Base-by-base conservation (phyloP, 1,140 invertebrate genomes). In the Apolygus lucorum region DNA sequence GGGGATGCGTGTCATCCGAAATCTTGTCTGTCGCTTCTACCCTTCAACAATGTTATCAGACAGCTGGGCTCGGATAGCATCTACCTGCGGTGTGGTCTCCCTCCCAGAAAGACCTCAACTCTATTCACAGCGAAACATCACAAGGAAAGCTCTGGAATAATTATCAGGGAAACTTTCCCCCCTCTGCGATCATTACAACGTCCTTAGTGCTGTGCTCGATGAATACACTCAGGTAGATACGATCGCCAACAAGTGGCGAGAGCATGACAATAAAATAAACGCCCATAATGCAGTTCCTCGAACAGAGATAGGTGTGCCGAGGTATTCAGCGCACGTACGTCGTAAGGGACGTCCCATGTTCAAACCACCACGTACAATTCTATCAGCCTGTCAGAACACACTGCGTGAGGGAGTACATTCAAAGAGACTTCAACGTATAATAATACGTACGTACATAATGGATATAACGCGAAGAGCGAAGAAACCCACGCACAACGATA, bases 171-270 rank as follows among this genome's bases (percentile, higher is more conserved):
- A 4, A 42, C 17, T 17, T 4, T 8, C 34, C 34, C 17, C 34
- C 34, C 34, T 59, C 54, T 59, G 13, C 54, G 34, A 59, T 59
- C 54, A 59, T 59, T 59, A 59, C 54, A 59, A 59, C 22, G 13
- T 59, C 54, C 22, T 59, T 24, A 59, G 34, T 4, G 54, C 22
- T 59, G 22, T 24, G 54, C 54, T 4, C 22, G 4, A 11, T 14
- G 54, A 59, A 59, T 59, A 59, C 54, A 4, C 34, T 42, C 34
- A 42, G 34, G 34, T 42, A 17, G 34, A 42, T 42, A 42, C 4
- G 4, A 42, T 42, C 34, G 17, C 34, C 34, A 42, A 42, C 34
- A 42, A 42, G 34, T 42, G 34, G 34, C 4, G 17, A 42, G 17
- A 17, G 34, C 4, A 42, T 42, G 34, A 42, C 34, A 42, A 42